A percentile compares a stretch with the other conserved stretches of the same genome.
Evolutionary conservation across 2,888 invertebrate species (phyloP).

Genomic region (Mellilla xanthometata): DNA sequence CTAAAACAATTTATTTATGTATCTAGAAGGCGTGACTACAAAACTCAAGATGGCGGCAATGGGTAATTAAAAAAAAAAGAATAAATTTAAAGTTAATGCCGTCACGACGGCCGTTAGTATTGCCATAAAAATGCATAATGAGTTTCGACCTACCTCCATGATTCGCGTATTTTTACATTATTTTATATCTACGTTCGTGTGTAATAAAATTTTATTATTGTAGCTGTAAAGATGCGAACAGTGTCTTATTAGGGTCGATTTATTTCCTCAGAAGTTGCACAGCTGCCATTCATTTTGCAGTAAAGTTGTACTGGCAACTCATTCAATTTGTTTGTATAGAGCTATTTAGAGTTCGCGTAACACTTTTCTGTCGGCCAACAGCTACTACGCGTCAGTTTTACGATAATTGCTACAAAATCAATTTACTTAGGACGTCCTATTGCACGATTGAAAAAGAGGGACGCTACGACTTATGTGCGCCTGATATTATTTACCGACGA

Average conservation of each 20-base stretch:
- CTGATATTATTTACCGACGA: too few relatives aligned
- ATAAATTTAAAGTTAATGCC: conserved; percentile 39
- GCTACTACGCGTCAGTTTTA: conserved; percentile 4
- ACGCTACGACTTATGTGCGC: too few relatives aligned
- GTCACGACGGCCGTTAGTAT: conserved; percentile 33
- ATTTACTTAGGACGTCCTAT: neutral
- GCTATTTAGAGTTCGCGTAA: conserved; percentile 6
- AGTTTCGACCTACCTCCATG: conserved; percentile 15
- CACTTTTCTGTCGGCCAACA: conserved; percentile 10
- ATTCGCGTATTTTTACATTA: conserved; percentile 12
- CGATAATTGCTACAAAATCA: conserved; percentile 6
- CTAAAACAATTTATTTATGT: conserved; percentile 25
- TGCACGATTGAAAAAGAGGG: too few relatives aligned
- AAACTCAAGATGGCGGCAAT: conserved; percentile 44
- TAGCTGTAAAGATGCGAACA: conserved; percentile 15
- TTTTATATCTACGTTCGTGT: conserved; percentile 16
- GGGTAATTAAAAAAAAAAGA: conserved; percentile 44
- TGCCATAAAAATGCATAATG: conserved; percentile 27
- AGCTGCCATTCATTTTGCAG: conserved; percentile 20
- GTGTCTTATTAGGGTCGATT: conserved; percentile 20
- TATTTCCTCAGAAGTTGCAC: conserved; percentile 15
- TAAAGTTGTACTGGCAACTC: conserved; percentile 20
- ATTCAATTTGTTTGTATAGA: conserved; percentile 29
- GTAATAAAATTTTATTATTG: conserved; percentile 26
- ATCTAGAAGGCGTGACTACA: conserved; percentile 41